Conservation (phyloP, 1,140 invertebrate species). For the Diabrotica virgifera region DNA sequence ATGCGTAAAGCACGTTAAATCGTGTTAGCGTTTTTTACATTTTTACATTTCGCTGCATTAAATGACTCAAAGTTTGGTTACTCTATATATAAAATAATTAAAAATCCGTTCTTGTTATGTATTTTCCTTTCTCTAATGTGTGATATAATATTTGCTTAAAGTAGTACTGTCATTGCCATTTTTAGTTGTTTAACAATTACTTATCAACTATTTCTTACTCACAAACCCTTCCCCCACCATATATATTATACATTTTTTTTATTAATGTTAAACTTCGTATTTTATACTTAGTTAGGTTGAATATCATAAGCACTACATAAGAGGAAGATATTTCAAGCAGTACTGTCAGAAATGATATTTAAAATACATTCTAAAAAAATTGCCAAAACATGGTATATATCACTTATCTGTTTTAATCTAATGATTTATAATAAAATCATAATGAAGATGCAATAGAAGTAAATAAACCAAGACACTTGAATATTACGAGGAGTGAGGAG, state of each 20-base stretch:
- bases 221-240: not conserved
- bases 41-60: not conserved
- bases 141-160: slow-evolving; percentile 18
- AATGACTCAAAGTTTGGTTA: not conserved
- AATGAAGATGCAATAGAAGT: too few relatives aligned
- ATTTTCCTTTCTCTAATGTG: slow-evolving; percentile 21
- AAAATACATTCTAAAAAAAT: not conserved
- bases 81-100: not conserved
- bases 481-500: too few relatives aligned
- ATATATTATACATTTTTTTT: not conserved
- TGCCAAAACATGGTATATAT: too few relatives aligned
- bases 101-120: slow-evolving; percentile 12
- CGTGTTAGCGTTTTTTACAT: too few relatives aligned
- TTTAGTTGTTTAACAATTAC: slow-evolving; percentile 13
- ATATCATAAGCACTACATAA: not conserved
- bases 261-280: slow-evolving; percentile 14
- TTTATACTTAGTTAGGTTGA: slow-evolving; percentile 13
- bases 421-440: too few relatives aligned
- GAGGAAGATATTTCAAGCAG: not conserved
- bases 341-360: not conserved
- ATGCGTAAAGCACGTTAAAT: too few relatives aligned
- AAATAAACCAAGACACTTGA: too few relatives aligned
- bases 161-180: slow-evolving; percentile 19
- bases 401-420: too few relatives aligned
- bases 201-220: slow-evolving; percentile 10